phyloP scores from a whole-genome alignment of 2,888 invertebrate species.

The Antitype chi region DNA sequence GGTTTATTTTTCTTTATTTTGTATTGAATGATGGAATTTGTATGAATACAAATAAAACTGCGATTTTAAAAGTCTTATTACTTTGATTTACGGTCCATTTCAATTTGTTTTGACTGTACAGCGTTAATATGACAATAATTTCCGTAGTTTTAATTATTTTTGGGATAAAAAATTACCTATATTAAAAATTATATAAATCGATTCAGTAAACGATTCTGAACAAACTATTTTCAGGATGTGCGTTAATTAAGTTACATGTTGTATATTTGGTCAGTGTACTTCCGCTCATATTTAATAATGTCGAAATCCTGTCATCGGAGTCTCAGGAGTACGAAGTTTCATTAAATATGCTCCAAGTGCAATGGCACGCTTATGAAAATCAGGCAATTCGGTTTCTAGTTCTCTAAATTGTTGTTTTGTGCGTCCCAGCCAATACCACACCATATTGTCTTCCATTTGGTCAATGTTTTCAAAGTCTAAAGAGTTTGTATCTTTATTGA shows the following conservation, averaged over 20 bases:
- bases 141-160: too few species aligned
- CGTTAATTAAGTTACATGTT: too few species aligned
- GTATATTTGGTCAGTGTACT: neutral
- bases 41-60: constrained; percentile 4
- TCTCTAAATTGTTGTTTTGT: constrained; percentile 12
- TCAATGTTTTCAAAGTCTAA: constrained; percentile 21
- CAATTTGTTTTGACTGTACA: constrained; percentile 1
- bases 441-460: constrained; percentile 5
- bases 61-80: neutral
- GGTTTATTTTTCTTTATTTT: constrained; percentile 12
- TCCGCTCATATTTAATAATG: neutral
- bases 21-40: constrained; percentile 4
- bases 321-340: too few species aligned
- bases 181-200: neutral
- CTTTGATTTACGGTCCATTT: neutral
- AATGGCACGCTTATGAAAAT: constrained; percentile 9
- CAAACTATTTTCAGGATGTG: too few species aligned
- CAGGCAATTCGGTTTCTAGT: constrained; percentile 3
- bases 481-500: neutral
- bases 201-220: too few species aligned
- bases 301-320: too few species aligned
- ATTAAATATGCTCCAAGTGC: constrained; percentile 10
- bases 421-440: constrained; percentile 13
- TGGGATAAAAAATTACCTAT: too few species aligned
- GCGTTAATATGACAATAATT: too few species aligned